Evolutionary conservation across 2,113 vertebrate species (phyloP).

Genomic region (Aptenodytes patagonicus): DNA sequence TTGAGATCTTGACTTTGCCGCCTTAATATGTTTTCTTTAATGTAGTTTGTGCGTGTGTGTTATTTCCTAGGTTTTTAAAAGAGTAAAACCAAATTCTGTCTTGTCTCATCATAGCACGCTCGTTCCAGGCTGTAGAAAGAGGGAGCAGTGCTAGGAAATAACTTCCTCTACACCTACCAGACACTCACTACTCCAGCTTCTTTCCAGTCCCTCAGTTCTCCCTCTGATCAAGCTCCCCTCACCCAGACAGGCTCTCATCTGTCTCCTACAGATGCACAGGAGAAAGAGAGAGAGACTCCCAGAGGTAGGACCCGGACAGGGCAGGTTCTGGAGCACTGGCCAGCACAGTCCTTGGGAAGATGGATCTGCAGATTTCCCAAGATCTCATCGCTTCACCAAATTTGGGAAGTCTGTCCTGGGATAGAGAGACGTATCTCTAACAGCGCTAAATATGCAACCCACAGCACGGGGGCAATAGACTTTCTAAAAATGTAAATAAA

Average conservation of each 20-base stretch:
- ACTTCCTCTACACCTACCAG: not conserved
- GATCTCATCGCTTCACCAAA: not conserved
- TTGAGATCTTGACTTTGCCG: not conserved
- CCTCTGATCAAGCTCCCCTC: not conserved
- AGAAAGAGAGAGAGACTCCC: not conserved
- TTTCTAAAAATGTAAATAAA: not conserved
- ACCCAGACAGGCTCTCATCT: not conserved
- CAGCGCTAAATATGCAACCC: not conserved
- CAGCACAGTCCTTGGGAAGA: not conserved
- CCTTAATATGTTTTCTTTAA: not conserved
- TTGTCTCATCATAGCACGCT: not conserved
- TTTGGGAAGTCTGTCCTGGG: not conserved
- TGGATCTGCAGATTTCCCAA: not conserved
- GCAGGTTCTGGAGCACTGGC: not conserved
- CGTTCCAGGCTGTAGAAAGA: not conserved
- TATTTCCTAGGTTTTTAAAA: not conserved
- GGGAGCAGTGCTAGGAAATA: not conserved
- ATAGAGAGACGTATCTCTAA: not conserved
- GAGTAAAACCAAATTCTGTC: not conserved
- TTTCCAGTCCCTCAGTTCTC: not conserved
- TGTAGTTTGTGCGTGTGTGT: not conserved
- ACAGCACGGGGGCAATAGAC: not conserved
- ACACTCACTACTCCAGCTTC: not conserved
- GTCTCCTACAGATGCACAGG: not conserved
- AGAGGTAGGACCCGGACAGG: not conserved